Evolutionary conservation across 2,888 invertebrate species (phyloP), one percentile per base, ranked within the genome.

Genomic region (Tinea semifulvella): DNA sequence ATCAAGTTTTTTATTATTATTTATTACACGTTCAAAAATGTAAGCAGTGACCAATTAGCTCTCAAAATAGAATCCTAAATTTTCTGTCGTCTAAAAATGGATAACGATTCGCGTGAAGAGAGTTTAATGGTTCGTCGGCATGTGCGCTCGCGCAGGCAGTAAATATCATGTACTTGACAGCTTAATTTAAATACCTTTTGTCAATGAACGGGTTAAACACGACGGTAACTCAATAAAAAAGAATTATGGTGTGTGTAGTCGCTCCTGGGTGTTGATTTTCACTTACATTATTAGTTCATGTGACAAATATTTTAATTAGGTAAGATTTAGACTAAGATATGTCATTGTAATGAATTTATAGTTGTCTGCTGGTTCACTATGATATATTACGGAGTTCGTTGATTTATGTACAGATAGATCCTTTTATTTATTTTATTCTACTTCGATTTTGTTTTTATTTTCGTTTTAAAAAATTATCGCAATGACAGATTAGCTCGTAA

Each of bases 151-250:
- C 44, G 51, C 58, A 19, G 27, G 70, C 77, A 74, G 69, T 79
- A 76, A 79, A 80, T 79, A 77, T 77, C 53, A 65, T 60, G 63
- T 61, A 60, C 61, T 52, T 61, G 80, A 79, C 80, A 80, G 77
- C 68, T 80, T 77, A 63, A 80, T 80, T 80, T 79, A 79, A 80
- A 80, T 80, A 75, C 76, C 80, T 80, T 80, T 80, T 80, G 80
- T 79, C 80, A 76, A 75, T 73, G 73, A 75, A 77, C 74, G 80
- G 79, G 80, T 79, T 80, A 69, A 71, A 67, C 65, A 66, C 61
- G 68, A 61, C 64, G 58, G 22, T 57, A 54, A 56, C 55, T 63
- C 66, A 63, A 77, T 76, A 76, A 77, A 80, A 77, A 77, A 80
- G 79, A 80, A 58, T 72, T 76, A 80, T 77, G 68, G 67, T 52